Conservation (phyloP, 2,888 invertebrate genomes). For the Meghimatium bilineatum region DNA sequence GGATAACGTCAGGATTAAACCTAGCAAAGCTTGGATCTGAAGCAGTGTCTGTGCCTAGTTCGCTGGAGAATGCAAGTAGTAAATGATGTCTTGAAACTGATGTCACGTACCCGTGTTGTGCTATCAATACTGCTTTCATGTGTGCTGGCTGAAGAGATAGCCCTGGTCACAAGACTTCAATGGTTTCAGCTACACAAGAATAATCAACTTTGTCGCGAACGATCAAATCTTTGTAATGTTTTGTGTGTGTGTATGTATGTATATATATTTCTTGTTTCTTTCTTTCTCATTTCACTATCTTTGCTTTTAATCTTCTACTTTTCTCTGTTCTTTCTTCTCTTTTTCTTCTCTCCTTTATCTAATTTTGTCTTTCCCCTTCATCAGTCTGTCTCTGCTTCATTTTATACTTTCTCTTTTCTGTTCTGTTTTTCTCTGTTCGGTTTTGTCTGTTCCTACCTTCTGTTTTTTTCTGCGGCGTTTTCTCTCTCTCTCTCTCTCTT, state of each 20-base stretch:
- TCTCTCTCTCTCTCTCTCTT: not conserved
- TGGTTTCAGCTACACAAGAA: not conserved
- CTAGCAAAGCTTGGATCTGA: not conserved
- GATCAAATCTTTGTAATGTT: not conserved
- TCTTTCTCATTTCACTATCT: not conserved
- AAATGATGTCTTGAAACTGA: not conserved
- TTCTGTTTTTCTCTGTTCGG: too few species aligned
- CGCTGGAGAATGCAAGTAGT: not conserved
- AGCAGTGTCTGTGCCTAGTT: not conserved
- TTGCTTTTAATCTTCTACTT: not conserved
- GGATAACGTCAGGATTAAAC: not conserved
- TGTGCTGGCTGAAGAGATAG: not conserved
- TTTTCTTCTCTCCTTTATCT: not conserved
- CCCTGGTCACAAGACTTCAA: not conserved
- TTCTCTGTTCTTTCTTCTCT: not conserved
- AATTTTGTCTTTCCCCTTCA: not conserved
- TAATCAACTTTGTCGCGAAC: not conserved
- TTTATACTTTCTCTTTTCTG: too few species aligned
- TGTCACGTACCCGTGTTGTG: slow-evolving; percentile 2
- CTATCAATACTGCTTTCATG: slow-evolving; percentile 22
- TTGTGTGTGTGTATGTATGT: too few species aligned
- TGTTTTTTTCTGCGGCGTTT: too few species aligned
- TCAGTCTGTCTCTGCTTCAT: too few species aligned
- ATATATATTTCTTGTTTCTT: not conserved
- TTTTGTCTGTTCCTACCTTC: too few species aligned